Base-by-base conservation (phyloP, 2,888 invertebrate species). In the Taphrorychus bicolor region DNA sequence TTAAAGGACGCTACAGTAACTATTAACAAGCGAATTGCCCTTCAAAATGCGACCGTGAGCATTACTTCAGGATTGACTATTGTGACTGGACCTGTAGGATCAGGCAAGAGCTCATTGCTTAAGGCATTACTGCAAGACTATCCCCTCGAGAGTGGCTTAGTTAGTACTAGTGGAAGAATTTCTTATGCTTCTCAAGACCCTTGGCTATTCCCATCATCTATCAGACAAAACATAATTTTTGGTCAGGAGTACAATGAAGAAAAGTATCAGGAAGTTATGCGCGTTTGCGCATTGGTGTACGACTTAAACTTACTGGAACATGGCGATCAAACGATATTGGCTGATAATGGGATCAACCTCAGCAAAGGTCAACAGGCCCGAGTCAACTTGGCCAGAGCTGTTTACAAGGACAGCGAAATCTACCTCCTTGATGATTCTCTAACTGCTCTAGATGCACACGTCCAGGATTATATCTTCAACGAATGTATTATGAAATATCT, bases 341-440 rank as follows among this genome's bases (percentile, higher is more conserved):
- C 91, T 0, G 91, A 92, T 73, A 85, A 88, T 41, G 92, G 92
- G 2, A 86, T 89, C 4, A 88, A 87, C 71, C 81, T 92, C 40
- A 90, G 89, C 77, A 91, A 87, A 80, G 92, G 95, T 1, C 95
- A 95, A 79, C 89, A 93, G 73, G 94, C 95, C 0, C 87, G 96
- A 71, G 90, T 97, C 57, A 93, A 92, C 59, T 85, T 96, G 48
- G 94, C 93, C 0, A 87, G 95, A 72, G 90, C 94, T 0, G 88
- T 94, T 1, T 95, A 94, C 81, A 88, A 90, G 40, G 88, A 93
- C 60, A 89, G 92, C 0, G 92, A 94, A 69, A 89, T 95, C 69
- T 95, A 94, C 78, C 82, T 95, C 3, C 82, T 96, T 52, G 95
- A 95, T 80, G 95, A 95, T 82, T 95, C 95, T 0, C 83, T 95